Evolutionary conservation across 2,888 invertebrate species (phyloP).

Genomic region (Cheilosia vernalis): DNA sequence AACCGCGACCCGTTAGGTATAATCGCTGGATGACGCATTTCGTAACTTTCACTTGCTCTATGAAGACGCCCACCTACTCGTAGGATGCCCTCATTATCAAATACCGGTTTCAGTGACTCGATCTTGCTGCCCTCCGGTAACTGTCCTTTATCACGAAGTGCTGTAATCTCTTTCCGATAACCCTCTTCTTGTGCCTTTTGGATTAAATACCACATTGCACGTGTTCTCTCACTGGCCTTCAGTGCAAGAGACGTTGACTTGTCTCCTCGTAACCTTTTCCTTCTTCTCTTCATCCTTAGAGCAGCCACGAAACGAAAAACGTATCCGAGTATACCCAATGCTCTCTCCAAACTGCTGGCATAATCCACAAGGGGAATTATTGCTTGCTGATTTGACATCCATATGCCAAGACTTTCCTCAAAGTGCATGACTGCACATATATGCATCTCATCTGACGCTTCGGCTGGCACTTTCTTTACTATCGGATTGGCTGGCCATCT

Average conservation of each 20-base stretch:
- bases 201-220: not conserved
- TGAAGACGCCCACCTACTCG: too few relatives aligned
- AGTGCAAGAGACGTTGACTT: not conserved
- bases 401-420: not conserved
- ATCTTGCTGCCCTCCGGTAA: too few relatives aligned
- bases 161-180: not conserved
- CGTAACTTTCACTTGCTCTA: too few relatives aligned
- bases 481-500: slow-evolving; percentile 7
- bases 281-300: not conserved
- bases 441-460: not conserved
- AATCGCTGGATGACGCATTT: too few relatives aligned
- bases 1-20: too few relatives aligned
- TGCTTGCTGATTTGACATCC: not conserved
- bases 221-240: not conserved
- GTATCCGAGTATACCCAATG: slow-evolving; percentile 9
- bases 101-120: too few relatives aligned
- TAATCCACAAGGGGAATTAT: not conserved
- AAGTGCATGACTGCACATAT: not conserved
- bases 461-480: not conserved
- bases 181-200: not conserved
- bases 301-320: not conserved
- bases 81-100: too few relatives aligned
- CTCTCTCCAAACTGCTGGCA: not conserved
- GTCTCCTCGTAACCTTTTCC: not conserved
- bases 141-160: too few relatives aligned